phyloP scores from a whole-genome alignment of 2,113 vertebrate genomes.

The Phalacrocorax aristotelis region DNA sequence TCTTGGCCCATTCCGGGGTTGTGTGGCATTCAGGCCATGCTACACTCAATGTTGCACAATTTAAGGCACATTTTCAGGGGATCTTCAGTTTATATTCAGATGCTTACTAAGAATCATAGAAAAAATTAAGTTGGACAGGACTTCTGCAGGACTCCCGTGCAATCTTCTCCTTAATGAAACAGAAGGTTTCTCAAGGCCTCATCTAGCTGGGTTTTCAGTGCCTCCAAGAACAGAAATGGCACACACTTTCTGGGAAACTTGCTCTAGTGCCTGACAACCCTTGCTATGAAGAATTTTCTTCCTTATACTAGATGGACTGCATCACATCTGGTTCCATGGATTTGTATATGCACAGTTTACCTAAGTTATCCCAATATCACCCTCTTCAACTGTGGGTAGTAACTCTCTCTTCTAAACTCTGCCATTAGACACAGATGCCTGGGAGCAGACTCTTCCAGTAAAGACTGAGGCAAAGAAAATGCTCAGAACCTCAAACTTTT shows the following conservation, averaged over 20 bases:
- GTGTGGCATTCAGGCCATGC: neutral
- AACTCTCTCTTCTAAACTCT: neutral
- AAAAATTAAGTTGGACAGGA: neutral
- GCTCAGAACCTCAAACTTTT: neutral
- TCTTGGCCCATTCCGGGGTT: neutral
- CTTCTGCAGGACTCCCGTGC: neutral
- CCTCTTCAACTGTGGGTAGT: neutral
- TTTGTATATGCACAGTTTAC: neutral
- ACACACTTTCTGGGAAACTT: neutral
- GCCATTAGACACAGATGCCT: neutral
- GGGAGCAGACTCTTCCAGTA: neutral
- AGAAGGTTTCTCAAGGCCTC: neutral
- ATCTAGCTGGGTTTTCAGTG: neutral
- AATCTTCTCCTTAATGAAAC: neutral
- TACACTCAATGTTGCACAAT: neutral
- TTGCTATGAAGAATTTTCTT: neutral
- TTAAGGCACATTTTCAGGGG: neutral
- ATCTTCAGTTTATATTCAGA: neutral
- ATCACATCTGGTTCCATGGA: neutral
- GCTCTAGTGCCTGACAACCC: neutral
- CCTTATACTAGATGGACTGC: neutral
- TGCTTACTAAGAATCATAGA: neutral
- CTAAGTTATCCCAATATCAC: neutral
- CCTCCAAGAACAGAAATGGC: neutral
- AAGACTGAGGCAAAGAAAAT: neutral